Evolutionary conservation across 2,797 vertebrate species (phyloP).

Genomic region (Eospalax fontanierii): DNA sequence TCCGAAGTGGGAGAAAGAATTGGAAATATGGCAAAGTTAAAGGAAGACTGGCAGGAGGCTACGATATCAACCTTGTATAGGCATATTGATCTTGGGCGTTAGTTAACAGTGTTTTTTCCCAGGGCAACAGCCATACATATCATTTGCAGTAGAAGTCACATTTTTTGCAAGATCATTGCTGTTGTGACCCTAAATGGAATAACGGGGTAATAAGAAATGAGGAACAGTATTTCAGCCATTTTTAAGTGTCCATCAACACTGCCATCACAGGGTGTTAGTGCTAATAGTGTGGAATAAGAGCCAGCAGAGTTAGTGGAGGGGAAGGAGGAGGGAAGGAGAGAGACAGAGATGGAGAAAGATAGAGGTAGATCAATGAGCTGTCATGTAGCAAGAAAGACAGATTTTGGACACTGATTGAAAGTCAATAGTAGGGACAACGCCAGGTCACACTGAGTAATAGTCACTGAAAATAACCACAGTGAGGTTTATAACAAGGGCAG

Average conservation of each 20-base stretch:
- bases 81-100: too few relatives aligned
- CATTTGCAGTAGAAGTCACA: too few relatives aligned
- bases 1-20: background rate
- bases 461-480: too few relatives aligned
- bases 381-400: background rate
- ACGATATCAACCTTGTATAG: rapidly evolving
- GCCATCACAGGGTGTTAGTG: background rate
- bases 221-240: too few relatives aligned
- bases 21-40: background rate
- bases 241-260: background rate
- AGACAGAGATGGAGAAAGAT: background rate
- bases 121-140: background rate
- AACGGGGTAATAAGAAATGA: too few relatives aligned
- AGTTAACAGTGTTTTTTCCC: background rate
- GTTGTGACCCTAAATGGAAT: too few relatives aligned
- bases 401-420: background rate
- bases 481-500: background rate
- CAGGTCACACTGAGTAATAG: background rate
- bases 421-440: background rate
- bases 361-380: background rate
- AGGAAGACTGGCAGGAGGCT: background rate
- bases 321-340: background rate
- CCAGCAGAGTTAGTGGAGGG: background rate
- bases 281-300: background rate
- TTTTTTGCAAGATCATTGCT: too few relatives aligned